Conservation (phyloP, 2,888 invertebrate species). For the Crepidodera aurea region DNA sequence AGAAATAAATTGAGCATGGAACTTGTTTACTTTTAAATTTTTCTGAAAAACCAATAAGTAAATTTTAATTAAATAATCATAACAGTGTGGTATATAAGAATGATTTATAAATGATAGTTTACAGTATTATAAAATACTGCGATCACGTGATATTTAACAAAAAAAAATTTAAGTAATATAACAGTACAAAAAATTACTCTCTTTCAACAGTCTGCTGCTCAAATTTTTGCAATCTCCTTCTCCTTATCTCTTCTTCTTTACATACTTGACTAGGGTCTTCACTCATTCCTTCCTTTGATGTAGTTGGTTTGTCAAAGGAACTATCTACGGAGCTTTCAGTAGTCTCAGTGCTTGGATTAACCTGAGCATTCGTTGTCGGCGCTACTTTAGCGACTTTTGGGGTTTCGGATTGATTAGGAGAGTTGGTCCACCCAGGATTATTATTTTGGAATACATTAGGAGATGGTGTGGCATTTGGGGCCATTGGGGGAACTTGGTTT, state of each 20-base stretch:
- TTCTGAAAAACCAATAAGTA: neutral
- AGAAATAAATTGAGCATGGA: neutral
- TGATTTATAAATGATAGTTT: slow-evolving; percentile 6
- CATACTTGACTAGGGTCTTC: slow-evolving; percentile 24
- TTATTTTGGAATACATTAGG: neutral
- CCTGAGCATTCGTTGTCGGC: slow-evolving; percentile 31
- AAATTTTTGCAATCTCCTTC: slow-evolving; percentile 81
- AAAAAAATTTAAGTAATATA: slow-evolving; percentile 16
- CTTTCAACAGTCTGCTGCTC: slow-evolving; percentile 22
- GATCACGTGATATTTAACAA: slow-evolving; percentile 14
- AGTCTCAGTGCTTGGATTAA: slow-evolving; percentile 19
- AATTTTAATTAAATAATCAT: neutral
- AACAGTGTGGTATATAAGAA: neutral
- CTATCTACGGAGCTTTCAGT: neutral
- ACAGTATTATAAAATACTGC: slow-evolving; percentile 15
- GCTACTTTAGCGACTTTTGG: slow-evolving; percentile 36
- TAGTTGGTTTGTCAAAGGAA: slow-evolving; percentile 24
- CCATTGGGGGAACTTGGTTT: slow-evolving; percentile 58
- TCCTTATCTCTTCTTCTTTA: slow-evolving; percentile 74
- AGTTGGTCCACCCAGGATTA: slow-evolving; percentile 12
- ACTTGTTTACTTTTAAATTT: neutral
- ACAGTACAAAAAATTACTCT: slow-evolving; percentile 23
- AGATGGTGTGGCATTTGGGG: neutral
- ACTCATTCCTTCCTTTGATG: slow-evolving; percentile 12
- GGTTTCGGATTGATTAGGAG: slow-evolving; percentile 15